phyloP scores from a whole-genome alignment of 2,888 invertebrate species.

The Melinopterus prodromus region DNA sequence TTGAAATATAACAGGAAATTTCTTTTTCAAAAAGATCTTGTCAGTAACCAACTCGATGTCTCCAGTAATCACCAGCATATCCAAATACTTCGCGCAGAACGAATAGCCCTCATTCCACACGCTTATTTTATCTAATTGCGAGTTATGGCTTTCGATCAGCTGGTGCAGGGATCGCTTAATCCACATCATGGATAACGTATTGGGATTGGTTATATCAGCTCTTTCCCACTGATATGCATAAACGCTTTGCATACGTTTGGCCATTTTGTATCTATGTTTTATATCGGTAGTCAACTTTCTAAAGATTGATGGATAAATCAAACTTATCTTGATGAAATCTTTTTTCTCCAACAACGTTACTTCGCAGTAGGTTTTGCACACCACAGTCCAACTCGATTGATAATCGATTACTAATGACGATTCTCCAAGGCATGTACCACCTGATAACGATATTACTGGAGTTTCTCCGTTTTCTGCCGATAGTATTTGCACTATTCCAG shows the following conservation, averaged over 20 bases:
- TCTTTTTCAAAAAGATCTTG: constrained; percentile 44
- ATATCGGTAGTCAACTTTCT: constrained; percentile 32
- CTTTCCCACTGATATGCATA: constrained; percentile 20
- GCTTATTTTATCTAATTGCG: background rate
- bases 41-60: constrained; percentile 43
- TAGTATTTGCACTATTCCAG: constrained; percentile 46
- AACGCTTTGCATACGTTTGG: constrained; percentile 19
- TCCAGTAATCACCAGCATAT: constrained; percentile 44
- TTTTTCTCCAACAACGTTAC: constrained; percentile 39
- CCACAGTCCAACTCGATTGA: constrained; percentile 43
- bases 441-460: constrained; percentile 45
- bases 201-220: constrained; percentile 21
- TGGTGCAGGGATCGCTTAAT: constrained; percentile 33
- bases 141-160: constrained; percentile 27
- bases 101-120: constrained; percentile 18
- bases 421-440: constrained; percentile 46
- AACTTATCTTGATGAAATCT: constrained; percentile 40
- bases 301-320: constrained; percentile 41
- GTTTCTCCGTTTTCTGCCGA: constrained; percentile 48
- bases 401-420: constrained; percentile 39
- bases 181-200: constrained; percentile 36
- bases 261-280: constrained; percentile 34
- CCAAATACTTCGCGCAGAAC: constrained; percentile 41
- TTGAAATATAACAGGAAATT: constrained; percentile 46
- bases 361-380: constrained; percentile 45